Conservation (phyloP, 2,888 invertebrate species). For the Stenolophus ochropezus region DNA sequence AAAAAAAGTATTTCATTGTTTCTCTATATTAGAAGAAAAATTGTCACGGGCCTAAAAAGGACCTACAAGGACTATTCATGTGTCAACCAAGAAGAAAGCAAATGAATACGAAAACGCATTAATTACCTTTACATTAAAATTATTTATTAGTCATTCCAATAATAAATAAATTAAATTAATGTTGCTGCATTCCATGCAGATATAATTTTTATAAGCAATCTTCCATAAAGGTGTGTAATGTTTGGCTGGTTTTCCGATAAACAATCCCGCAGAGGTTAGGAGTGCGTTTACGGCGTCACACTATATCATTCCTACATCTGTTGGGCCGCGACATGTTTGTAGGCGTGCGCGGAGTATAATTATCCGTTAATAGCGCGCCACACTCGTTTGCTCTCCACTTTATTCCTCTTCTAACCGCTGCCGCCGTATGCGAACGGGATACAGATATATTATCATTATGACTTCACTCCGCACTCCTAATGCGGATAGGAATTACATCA, state of each 20-base stretch:
- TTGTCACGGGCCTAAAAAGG: no score
- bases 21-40: no score
- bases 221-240: no score
- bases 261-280: neutral
- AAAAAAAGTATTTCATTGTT: no score
- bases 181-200: neutral
- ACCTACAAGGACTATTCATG: no score
- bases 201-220: neutral
- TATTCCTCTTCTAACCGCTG: constrained; percentile 6
- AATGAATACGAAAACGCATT: no score
- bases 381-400: constrained; percentile 37
- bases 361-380: constrained; percentile 58
- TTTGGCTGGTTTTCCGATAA: constrained; percentile 48
- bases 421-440: constrained; percentile 43
- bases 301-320: constrained; percentile 60
- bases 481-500: constrained; percentile 47
- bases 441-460: constrained; percentile 53
- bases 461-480: constrained; percentile 29
- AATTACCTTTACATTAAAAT: no score
- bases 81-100: no score
- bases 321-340: constrained; percentile 54
- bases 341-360: constrained; percentile 61
- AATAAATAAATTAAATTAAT: neutral
- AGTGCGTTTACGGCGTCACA: constrained; percentile 49
- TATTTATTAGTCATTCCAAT: no score